Evolutionary conservation across 1,140 invertebrate species (phyloP), one percentile per base, ranked within the genome.

Genomic region (Protaetia brevitarsis): DNA sequence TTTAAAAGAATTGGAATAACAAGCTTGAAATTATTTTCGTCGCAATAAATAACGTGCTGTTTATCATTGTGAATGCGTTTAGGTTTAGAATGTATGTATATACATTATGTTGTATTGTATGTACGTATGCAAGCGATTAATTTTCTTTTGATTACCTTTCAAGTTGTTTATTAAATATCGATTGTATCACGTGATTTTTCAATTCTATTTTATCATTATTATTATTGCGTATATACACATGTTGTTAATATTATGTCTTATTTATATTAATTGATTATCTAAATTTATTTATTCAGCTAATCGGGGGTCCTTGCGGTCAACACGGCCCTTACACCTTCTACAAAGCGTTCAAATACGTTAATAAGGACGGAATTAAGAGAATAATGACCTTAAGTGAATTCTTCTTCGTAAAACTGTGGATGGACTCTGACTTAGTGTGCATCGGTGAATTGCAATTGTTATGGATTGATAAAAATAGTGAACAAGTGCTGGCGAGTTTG

Each of bases 311-410:
- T 13, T 93, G 91, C 80, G 93, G 93, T 70, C 88, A 90, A 68
- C 93, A 95, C 80, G 93, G 92, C 29, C 87, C 92, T 66, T 95
- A 95, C 80, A 93, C 92, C 21, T 96, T 97, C 82, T 96, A 94
- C 82, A 94, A 94, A 79, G 92, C 91, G 19, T 85, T 93, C 68
- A 85, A 83, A 76, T 89, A 86, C n/a, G n/a, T n/a, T 51, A 75
- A 66, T 28, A 83, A 84, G 68, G 83, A 86, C 30, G 85, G 84
- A 59, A 83, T 84, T 73, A 84, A 85, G 73, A 86, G 86, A 73
- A 88, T 93, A 71, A 82, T 95, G 64, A 84, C 87, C 37, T 82
- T 96, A 51, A 92, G 93, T 70, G 92, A 94, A 81, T 96, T 96
- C 85, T 95, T 96, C 83, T 91, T 95, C 77, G 89, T 95, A 62